Evolutionary conservation across 2,888 invertebrate species (phyloP), one percentile per base, ranked within the genome.

Genomic region (Junonia oenone): DNA sequence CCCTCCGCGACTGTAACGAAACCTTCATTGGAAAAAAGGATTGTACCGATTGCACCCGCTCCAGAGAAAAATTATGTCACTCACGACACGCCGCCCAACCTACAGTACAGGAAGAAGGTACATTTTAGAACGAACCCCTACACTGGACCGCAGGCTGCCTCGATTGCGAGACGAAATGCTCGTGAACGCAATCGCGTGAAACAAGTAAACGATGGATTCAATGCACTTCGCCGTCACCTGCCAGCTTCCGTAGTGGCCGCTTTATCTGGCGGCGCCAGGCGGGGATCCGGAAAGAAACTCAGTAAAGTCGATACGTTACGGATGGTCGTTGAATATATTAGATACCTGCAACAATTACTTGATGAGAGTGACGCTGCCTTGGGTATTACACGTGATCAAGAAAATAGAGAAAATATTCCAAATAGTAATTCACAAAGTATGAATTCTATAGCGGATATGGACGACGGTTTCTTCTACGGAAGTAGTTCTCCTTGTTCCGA

Each of bases 101-200:
- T 92, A 61, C 89, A 93, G 61, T 95, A 95, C 76, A 93, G 95
- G 70, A 91, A 95, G 68, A 94, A 95, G 81, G 94, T 95, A 71
- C 95, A 94, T 76, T 94, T 94, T 71, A 91, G 91, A 64, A 93
- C 93, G 1, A 91, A 92, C 53, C 88, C 89, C 26, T 89, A 89
- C 68, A 89, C 93, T 0, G 92, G 92, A 65, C 93, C 95, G 65
- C 96, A 95, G 72, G 94, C 95, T 59, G 96, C 94, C 5, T 96
- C 97, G 1, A 97, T 98, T 38, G 97, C 96, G 0, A 91, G 98
- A 54, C 92, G 98, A 66, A 98, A 99, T 85, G 98, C 98, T 15
- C 92, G 98, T 11, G 98, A 98, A 86, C 91, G 98, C 63, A 98
- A 98, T 79, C 94, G 98, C 64, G 98, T 98, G 59, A 97, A 97